phyloP scores from a whole-genome alignment of 2,113 vertebrate species.

The Poecile atricapillus region DNA sequence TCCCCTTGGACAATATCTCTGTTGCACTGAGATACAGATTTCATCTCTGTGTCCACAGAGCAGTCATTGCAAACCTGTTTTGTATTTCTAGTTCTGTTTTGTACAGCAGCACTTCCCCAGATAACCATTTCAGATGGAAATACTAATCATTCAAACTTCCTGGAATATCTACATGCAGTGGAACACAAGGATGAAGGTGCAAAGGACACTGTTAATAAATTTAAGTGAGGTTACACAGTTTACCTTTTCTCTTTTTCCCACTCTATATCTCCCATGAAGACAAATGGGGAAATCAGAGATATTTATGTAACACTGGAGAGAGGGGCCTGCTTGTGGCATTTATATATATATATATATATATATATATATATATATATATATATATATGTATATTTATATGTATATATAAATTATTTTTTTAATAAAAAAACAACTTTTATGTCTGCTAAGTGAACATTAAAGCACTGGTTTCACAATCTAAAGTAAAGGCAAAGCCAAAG shows the following conservation, averaged over 20 bases:
- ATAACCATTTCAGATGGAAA: not conserved
- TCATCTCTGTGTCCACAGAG: not conserved
- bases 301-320: not conserved
- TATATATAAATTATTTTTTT: not conserved
- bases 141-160: not conserved
- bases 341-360: too few species aligned
- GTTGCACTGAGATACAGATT: not conserved
- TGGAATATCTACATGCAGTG: not conserved
- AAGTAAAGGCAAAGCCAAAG: not conserved
- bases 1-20: not conserved
- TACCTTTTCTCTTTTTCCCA: not conserved
- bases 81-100: not conserved
- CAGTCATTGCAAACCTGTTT: rapidly evolving
- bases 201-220: not conserved
- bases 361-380: too few species aligned
- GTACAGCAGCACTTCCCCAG: not conserved
- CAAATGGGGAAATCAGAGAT: not conserved
- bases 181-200: not conserved
- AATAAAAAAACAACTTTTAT: too few species aligned
- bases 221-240: not conserved
- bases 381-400: too few species aligned
- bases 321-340: not conserved
- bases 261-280: not conserved
- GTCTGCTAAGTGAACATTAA: not conserved
- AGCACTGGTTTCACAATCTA: not conserved